These are phyloP conservation scores for Apamea anceps DNA, from an alignment of 2,888 invertebrate genomes.

Conservation along the genomic window DNA sequence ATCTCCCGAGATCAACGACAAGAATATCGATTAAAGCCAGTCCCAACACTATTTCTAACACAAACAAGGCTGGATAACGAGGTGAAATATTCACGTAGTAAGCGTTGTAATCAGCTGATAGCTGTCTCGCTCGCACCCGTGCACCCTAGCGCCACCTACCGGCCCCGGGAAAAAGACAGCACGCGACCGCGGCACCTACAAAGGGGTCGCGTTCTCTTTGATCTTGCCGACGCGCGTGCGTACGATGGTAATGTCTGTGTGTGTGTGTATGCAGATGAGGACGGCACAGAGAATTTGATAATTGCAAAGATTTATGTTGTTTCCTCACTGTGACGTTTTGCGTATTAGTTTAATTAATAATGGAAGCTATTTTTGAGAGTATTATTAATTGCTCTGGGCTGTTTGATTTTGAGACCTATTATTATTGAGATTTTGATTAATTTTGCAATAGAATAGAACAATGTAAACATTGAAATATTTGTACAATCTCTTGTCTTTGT, in stretches of 20 bases:
- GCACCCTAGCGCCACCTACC: constrained; percentile 74
- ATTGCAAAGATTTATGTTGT: constrained; percentile 89
- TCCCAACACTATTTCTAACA: constrained; percentile 86
- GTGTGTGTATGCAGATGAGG: constrained; percentile 88
- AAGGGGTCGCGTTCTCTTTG: constrained; percentile 89
- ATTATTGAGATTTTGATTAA: not conserved
- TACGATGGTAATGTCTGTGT: constrained; percentile 76
- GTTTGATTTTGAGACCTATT: constrained; percentile 34
- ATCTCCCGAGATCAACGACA: constrained; percentile 60
- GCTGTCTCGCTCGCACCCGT: constrained; percentile 80
- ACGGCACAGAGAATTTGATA: constrained; percentile 88
- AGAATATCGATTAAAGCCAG: constrained; percentile 70
- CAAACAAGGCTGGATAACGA: constrained; percentile 90
- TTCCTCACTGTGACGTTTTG: constrained; percentile 68
- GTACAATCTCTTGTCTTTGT: not conserved
- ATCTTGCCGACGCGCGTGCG: constrained; percentile 89
- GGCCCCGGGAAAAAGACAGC: constrained; percentile 87
- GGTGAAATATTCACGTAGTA: constrained; percentile 90
- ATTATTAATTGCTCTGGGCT: constrained; percentile 28
- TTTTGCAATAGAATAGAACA: constrained; percentile 9
- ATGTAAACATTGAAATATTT: not conserved
- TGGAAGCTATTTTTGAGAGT: constrained; percentile 50
- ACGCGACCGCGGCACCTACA: constrained; percentile 88
- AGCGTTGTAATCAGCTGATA: constrained; percentile 86
- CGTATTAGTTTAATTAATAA: constrained; percentile 67